A percentile compares a stretch with the other conserved stretches of the same genome.
Evolutionary conservation across 2,113 vertebrate species (phyloP).

Genomic region (Eulemur rufifrons): DNA sequence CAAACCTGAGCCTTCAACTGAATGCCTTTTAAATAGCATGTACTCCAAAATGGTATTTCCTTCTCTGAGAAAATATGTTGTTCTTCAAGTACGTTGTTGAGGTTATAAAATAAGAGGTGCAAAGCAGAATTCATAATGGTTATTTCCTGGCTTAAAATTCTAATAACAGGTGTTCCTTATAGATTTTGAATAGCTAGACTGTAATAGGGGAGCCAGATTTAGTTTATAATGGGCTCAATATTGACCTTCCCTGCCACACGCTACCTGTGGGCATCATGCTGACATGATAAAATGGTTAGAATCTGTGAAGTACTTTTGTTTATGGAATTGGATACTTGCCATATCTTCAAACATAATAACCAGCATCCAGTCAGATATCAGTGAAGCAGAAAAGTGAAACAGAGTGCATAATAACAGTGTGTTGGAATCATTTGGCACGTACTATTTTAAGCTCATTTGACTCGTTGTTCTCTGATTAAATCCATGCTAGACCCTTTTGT

Average conservation of each 20-base stretch:
- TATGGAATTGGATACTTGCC: neutral
- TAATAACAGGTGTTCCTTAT: neutral
- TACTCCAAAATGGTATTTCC: neutral
- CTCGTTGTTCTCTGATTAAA: slow-evolving; percentile 36
- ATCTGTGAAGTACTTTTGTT: neutral
- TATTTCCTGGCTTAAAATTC: slow-evolving; percentile 35
- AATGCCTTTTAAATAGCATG: neutral
- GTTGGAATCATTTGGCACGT: neutral
- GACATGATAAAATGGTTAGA: neutral
- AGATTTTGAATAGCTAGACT: neutral
- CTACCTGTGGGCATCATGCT: neutral
- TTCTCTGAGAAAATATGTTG: neutral
- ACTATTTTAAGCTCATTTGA: neutral
- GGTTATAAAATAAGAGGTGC: slow-evolving; percentile 4
- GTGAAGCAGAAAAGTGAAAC: neutral
- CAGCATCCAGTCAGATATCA: neutral
- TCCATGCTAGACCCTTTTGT: neutral
- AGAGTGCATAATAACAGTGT: neutral
- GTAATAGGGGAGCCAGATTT: neutral
- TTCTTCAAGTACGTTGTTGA: slow-evolving; percentile 31
- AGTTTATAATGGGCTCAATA: neutral
- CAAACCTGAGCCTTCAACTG: neutral
- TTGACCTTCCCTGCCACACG: accelerated
- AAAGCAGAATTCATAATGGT: slow-evolving; percentile 24
- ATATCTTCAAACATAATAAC: neutral